A percentile compares a stretch with the other conserved stretches of the same genome.
phyloP scores from a whole-genome alignment of 2,113 vertebrate genomes.

The Colossoma macropomum region DNA sequence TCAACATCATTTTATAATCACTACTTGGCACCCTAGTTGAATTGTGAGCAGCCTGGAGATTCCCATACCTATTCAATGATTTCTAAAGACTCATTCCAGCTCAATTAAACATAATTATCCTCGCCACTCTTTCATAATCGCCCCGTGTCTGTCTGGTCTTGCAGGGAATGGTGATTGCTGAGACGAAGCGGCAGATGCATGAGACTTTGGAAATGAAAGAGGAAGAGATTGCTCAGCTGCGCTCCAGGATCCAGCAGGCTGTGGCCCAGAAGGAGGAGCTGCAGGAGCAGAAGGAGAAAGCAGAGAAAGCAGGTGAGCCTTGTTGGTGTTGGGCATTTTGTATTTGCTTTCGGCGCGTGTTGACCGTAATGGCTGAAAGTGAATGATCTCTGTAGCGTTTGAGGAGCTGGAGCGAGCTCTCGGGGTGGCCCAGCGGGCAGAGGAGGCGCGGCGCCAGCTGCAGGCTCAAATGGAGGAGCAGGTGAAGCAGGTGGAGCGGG shows the following conservation, averaged over 20 bases:
- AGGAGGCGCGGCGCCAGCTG: conserved; percentile 88
- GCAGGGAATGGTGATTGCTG: conserved; percentile 97
- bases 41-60: too few species aligned
- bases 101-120: too few species aligned
- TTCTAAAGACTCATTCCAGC: too few species aligned
- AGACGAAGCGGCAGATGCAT: conserved; percentile 97
- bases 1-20: too few species aligned
- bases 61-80: too few species aligned
- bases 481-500: conserved; percentile 84
- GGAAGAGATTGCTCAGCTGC: conserved; percentile 90
- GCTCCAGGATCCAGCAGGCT: conserved; percentile 82
- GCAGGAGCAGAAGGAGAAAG: conserved; percentile 92
- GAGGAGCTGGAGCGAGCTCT: conserved; percentile 93
- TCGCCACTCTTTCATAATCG: neutral
- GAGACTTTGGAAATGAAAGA: conserved; percentile 97
- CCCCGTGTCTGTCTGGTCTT: conserved; percentile 36
- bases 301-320: conserved; percentile 90
- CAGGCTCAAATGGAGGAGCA: conserved; percentile 90
- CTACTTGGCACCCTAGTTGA: too few species aligned
- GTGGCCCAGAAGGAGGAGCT: conserved; percentile 85
- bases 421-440: conserved; percentile 86
- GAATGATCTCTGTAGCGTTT: conserved; percentile 80
- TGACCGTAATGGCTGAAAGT: neutral
- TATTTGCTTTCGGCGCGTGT: neutral
- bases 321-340: neutral